Evolutionary conservation across 1,140 invertebrate genomes (phyloP), one percentile per base, ranked within the genome.

Genomic region (Tetramorium parvispinum): DNA sequence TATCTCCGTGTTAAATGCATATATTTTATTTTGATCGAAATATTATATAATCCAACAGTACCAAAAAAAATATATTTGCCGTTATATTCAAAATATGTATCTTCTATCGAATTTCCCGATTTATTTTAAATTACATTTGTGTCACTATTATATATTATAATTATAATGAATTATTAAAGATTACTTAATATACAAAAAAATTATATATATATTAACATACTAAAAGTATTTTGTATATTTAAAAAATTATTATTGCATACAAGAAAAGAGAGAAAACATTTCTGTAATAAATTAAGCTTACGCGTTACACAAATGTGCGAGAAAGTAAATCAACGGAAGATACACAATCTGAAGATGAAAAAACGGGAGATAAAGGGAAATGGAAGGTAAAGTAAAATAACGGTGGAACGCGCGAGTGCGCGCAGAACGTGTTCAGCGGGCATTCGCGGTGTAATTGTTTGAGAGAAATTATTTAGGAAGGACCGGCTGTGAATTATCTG

Each of bases 391-490:
- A 21, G 18, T 63, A 63, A 57, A 68, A 40, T 76, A 57, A 21
- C 6, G 37, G 40, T 18, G 11, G 0, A 21, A 49, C 10, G 16
- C 18, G 18, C 51, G 32, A 32, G 32, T 32, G 51, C 51, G 18
- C 13, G 3, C 4, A 46, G 18, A 63, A 61, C 53, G 27, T 32
- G 27, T 21, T 24, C 16, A 63, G 32, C 13, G 2, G 24, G 8
- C 16, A 46, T 40, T 76, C 37, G 7, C 16, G 5, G 1, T 37
- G 13, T 53, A 51, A 79, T 37, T 40, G 63, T 81, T 18, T 40
- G 27, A 70, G 32, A 68, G 46, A 81, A 81, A 55, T 70, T 81
- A 81, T 55, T 53, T 40, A 21, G 49, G 63, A 53, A 55, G 21
- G 32, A 53, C n/a, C 13, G 10, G 10, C 21, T 55, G 16, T 55